Evolutionary conservation across 2,888 invertebrate genomes (phyloP).

Genomic region (Lathronympha strigana): DNA sequence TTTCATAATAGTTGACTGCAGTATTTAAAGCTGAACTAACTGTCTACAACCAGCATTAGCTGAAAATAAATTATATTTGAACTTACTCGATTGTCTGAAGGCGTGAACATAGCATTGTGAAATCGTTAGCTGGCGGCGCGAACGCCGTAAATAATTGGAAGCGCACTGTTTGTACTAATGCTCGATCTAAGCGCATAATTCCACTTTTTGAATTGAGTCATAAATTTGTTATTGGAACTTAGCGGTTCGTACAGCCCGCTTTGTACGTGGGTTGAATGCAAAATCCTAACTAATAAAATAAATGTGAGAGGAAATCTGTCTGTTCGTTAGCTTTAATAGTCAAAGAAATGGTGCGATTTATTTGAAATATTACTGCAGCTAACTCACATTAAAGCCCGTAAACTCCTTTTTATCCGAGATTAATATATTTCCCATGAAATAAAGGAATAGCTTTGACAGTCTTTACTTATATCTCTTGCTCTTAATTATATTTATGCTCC

Average conservation of each 20-base stretch:
- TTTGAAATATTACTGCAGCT: not conserved
- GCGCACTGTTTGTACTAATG: slow-evolving; percentile 74
- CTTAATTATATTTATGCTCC: not conserved
- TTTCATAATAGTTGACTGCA: slow-evolving; percentile 15
- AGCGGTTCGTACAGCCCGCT: slow-evolving; percentile 46
- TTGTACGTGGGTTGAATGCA: slow-evolving; percentile 54
- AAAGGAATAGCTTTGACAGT: not conserved
- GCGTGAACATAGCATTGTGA: slow-evolving; percentile 63
- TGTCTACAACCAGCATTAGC: slow-evolving; percentile 25
- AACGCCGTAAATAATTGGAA: slow-evolving; percentile 74
- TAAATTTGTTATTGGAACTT: slow-evolving; percentile 61
- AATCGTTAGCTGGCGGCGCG: slow-evolving; percentile 60
- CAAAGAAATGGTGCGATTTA: not conserved
- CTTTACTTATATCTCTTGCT: not conserved
- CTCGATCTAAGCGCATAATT: slow-evolving; percentile 68
- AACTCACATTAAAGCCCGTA: not conserved
- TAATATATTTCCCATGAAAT: no score
- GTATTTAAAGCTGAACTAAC: slow-evolving; percentile 25
- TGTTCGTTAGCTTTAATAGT: slow-evolving; percentile 16
- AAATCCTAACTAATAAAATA: slow-evolving; percentile 52
- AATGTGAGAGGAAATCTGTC: slow-evolving; percentile 26
- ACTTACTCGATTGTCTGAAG: slow-evolving; percentile 57
- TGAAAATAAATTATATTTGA: slow-evolving; percentile 39
- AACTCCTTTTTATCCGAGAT: not conserved
- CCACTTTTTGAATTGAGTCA: slow-evolving; percentile 71